phyloP scores from a whole-genome alignment of 2,888 invertebrate genomes.

The Odontocerum albicorne region DNA sequence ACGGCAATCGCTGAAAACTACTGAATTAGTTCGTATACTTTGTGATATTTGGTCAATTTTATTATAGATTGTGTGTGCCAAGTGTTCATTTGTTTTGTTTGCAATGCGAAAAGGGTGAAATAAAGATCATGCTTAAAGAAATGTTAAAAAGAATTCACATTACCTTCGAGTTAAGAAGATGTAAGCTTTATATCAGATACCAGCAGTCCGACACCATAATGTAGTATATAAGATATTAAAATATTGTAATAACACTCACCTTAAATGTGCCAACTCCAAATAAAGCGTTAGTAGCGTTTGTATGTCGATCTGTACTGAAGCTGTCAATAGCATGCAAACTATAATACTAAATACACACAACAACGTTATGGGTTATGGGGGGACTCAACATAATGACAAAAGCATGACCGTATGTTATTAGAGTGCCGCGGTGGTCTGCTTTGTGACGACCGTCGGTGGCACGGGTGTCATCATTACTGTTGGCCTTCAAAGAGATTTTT shows the following conservation, averaged over 20 bases:
- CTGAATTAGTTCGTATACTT: background rate
- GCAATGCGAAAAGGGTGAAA: background rate
- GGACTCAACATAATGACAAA: background rate
- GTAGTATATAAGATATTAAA: background rate
- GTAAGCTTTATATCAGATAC: conserved; percentile 7
- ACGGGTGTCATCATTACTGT: background rate
- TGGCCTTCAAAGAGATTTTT: conserved; percentile 5
- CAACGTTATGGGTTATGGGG: background rate
- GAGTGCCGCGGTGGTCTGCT: background rate
- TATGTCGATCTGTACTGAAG: conserved; percentile 2
- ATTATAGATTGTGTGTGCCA: conserved; percentile 13
- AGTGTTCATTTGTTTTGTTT: background rate
- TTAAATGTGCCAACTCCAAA: conserved; percentile 8
- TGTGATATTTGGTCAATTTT: background rate
- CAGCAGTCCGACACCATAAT: conserved; percentile 14
- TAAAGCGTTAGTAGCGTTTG: conserved; percentile 15
- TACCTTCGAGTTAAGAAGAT: conserved; percentile 5
- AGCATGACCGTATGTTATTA: too few relatives aligned
- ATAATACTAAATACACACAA: background rate
- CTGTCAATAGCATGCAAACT: conserved; percentile 14
- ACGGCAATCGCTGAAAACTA: background rate
- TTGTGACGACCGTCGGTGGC: background rate
- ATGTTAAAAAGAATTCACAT: background rate
- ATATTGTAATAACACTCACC: conserved; percentile 10
- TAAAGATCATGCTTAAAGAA: background rate